Evolutionary conservation across 1,140 invertebrate genomes (phyloP), one percentile per base, ranked within the genome.

Genomic region (Nasonia longicornis): DNA sequence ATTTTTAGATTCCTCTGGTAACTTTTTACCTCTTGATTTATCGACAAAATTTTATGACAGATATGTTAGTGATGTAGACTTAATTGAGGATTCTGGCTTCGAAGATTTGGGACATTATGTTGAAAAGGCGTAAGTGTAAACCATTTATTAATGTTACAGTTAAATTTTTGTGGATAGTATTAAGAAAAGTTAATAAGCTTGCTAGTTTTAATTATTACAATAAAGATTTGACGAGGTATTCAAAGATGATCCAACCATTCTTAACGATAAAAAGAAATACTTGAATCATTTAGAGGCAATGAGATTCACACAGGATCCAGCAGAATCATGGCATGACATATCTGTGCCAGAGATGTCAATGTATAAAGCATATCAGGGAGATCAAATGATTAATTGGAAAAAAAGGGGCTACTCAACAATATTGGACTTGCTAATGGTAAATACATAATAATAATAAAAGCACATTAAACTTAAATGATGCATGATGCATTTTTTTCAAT

Each of bases 311-410:
- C 88, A 91, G 38, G 92, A 94, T 85, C 92, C 91, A 0, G 89
- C 92, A 0, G 91, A 93, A 86, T 87, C 89, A 80, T 93, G 93
- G 90, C 92, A 90, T 83, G 91, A 94, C 45, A 88, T 93, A 3
- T 92, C 93, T 2, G 89, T 90, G 0, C 86, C 81, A 14, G 91
- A 91, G 2, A 87, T 90, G 14, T 71, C 87, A 1, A 89, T 92
- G n/a, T 93, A 93, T 86, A 84, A 89, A 86, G 86, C 89, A 0
- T 93, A 92, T 83, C 90, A 92, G 45, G 94, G 94, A 1, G 91
- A 94, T 85, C 84, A 86, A 6, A 73, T 90, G 29, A 87, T 93
- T 2, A 92, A 92, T 84, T 95, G 94, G 94, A 93, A 92, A 67
- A 85, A 90, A 79, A 90, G 91, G 77, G 93, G 93, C 16, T 94